Evolutionary conservation across 2,888 invertebrate genomes (phyloP).

Genomic region (Labia minor): DNA sequence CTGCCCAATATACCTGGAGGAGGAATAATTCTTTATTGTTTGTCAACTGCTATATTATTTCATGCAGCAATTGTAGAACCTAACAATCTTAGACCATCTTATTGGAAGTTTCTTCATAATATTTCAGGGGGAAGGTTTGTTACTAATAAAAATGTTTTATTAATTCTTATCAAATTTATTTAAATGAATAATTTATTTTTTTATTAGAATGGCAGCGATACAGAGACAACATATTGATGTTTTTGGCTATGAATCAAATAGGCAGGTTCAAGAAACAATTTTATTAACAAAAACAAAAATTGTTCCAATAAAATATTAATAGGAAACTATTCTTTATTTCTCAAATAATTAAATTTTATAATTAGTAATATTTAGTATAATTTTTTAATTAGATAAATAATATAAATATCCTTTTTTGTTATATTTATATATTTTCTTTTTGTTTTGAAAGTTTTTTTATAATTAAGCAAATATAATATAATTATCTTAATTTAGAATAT

Average conservation of each 20-base stretch:
- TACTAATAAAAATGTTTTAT: background rate
- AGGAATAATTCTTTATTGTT: constrained; percentile 58
- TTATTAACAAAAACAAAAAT: background rate
- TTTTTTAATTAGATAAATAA: too few species aligned
- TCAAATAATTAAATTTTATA: too few species aligned
- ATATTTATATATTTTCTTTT: too few species aligned
- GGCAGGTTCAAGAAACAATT: constrained; percentile 25
- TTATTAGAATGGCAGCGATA: constrained; percentile 48
- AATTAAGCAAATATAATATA: too few species aligned
- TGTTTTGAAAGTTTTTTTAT: too few species aligned
- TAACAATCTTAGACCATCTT: constrained; percentile 63
- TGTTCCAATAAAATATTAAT: background rate
- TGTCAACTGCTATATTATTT: constrained; percentile 66
- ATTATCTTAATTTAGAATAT: too few species aligned
- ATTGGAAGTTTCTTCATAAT: constrained; percentile 66
- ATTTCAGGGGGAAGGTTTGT: constrained; percentile 54
- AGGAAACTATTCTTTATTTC: too few species aligned
- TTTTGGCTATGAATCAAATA: constrained; percentile 48
- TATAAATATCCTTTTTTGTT: too few species aligned
- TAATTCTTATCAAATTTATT: too few species aligned
- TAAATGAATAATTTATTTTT: constrained; percentile 17
- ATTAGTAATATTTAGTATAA: too few species aligned
- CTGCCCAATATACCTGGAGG: constrained; percentile 60
- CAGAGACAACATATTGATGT: constrained; percentile 45
- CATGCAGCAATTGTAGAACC: constrained; percentile 71